Evolutionary conservation across 2,888 invertebrate species (phyloP), one percentile per base, ranked within the genome.

Genomic region (Leptogaster cylindrica): DNA sequence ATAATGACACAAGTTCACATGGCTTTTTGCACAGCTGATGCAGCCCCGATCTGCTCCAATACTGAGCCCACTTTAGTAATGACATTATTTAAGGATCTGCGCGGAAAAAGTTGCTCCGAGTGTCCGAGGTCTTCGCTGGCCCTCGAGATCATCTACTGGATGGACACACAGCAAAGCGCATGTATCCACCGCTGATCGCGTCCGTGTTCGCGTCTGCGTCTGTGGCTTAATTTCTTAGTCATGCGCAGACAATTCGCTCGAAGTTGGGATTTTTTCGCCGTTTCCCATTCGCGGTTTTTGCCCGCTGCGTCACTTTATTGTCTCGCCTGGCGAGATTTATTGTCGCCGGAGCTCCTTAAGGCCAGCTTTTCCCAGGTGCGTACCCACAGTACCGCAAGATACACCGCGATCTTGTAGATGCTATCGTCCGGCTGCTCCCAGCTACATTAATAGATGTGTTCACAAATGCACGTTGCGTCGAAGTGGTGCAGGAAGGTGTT

Each of bases 1-100:
- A 46, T 66, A 66, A 66, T 66, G 66, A 66, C 55, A 36, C 16
- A 58, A 23, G 31, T 66, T 66, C 66, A 66, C 66, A 66, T 66
- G 44, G 28, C 41, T 66, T 58, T 66, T 66, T 66, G n/a, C n/a
- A 3, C n/a, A n/a, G n/a, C n/a, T n/a, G n/a, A n/a, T n/a, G n/a
- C n/a, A n/a, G n/a, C 14, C 5, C 27, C 50, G 23, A 14, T n/a
- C 10, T 8, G 48, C 18, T 7, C 31, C 27, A 14, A 50, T 50
- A n/a, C 33, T 8, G 25, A 33, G 31, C 14, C 14, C 31, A 18
- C 31, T 50, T 50, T 48, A 18, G 25, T 48, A 48, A 31, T 64
- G 63, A 52, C 52, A 64, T 64, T 48, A 64, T 67, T 67, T 67
- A 50, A 64, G 28, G 52, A 33, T 23, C 31, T 8, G 1, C 16